phyloP scores from a whole-genome alignment of 2,888 invertebrate species.

The Ommatoiulus sabulosus region DNA sequence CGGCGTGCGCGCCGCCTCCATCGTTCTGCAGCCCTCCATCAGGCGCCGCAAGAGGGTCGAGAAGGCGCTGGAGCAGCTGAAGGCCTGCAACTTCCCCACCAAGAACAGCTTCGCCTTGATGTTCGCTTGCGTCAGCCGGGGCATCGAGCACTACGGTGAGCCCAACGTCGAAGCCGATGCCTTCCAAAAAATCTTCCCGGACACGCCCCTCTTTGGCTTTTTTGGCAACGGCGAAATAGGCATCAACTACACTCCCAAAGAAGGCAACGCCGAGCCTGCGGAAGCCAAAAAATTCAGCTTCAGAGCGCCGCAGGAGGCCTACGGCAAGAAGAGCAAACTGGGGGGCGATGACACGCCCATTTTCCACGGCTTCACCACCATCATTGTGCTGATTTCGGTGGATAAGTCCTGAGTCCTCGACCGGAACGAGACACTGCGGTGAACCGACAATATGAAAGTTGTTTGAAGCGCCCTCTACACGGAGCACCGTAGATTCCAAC shows the following conservation, averaged over 20 bases:
- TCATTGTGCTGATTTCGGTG: conserved; percentile 59
- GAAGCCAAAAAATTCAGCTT: conserved; percentile 52
- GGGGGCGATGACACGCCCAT: conserved; percentile 11
- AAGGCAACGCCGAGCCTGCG: not conserved
- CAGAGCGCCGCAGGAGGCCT: not conserved
- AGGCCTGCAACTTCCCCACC: conserved; percentile 61
- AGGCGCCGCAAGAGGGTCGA: conserved; percentile 60
- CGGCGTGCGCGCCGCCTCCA: conserved; percentile 63
- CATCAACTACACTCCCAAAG: conserved; percentile 63
- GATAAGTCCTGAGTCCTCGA: conserved; percentile 52
- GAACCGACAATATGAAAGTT: too few species aligned
- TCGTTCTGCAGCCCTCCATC: conserved; percentile 61
- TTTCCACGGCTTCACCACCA: conserved; percentile 59
- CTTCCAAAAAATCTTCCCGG: conserved; percentile 68
- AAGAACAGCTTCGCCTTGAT: conserved; percentile 66
- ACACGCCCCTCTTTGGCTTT: conserved; percentile 69
- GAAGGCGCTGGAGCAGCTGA: conserved; percentile 61
- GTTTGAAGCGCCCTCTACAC: not conserved
- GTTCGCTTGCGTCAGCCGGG: conserved; percentile 69
- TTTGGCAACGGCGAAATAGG: conserved; percentile 71
- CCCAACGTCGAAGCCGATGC: conserved; percentile 67
- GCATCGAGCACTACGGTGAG: conserved; percentile 64
- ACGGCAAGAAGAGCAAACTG: conserved; percentile 34
- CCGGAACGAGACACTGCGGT: not conserved
- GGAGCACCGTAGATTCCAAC: not conserved